Evolutionary conservation across 1,140 invertebrate species (phyloP).

Genomic region (Bradynema listronoti): DNA sequence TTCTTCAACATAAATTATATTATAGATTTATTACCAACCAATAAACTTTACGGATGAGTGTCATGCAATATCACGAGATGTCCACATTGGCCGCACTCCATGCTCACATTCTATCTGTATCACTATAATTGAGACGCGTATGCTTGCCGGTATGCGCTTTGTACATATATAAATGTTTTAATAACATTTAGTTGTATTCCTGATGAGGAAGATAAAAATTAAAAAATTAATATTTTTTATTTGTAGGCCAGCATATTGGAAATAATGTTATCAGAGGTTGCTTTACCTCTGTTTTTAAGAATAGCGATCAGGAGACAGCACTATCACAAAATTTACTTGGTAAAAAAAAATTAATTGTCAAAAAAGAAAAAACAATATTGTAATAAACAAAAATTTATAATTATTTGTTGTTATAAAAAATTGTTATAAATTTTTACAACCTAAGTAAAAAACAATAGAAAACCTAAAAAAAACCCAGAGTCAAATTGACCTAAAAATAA

Average conservation of each 20-base stretch:
- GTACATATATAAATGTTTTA: conserved; percentile 2
- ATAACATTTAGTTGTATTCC: background rate
- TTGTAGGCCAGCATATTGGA: conserved; percentile 45
- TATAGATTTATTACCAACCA: conserved; percentile 53
- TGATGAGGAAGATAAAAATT: background rate
- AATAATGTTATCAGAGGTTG: conserved; percentile 51
- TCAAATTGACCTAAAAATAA: background rate
- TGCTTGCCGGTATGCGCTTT: conserved; percentile 40
- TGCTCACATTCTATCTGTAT: conserved; percentile 51
- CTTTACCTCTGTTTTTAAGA: conserved; percentile 49
- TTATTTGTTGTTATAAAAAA: background rate
- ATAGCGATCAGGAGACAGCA: conserved; percentile 45
- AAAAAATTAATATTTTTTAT: conserved; percentile 16
- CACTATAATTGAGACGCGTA: conserved; percentile 48
- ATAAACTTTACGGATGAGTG: conserved; percentile 54
- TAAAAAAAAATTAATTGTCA: conserved; percentile 12
- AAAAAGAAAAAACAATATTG: background rate
- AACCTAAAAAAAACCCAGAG: background rate
- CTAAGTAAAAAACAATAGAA: background rate
- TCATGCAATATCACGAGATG: conserved; percentile 37
- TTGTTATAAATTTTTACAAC: background rate
- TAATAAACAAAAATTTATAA: background rate
- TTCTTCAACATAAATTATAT: too few relatives aligned
- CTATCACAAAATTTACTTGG: conserved; percentile 33
- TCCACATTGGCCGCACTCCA: conserved; percentile 40